Base-by-base conservation (phyloP, 2,797 vertebrate species). In the Lacerta bilineata region DNA sequence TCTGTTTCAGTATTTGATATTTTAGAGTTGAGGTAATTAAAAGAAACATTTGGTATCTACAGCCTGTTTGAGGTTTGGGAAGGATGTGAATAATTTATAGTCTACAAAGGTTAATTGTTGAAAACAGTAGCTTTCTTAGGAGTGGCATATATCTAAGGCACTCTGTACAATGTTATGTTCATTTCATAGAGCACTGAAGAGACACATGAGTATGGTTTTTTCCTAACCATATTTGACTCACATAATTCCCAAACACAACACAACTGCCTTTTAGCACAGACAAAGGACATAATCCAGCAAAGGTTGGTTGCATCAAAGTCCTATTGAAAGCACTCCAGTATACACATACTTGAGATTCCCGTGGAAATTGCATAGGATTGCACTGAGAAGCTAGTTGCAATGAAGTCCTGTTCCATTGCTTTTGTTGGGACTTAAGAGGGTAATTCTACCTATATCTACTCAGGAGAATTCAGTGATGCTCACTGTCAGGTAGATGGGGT, bases 31-130 rank as follows among this genome's bases (percentile, higher is more conserved):
- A 87, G 77, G 25, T 66, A 66, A 85, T 46, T 41, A 72, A 39
- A 41, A 20, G 76, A 84, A 3, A 2, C 43, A 66, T n/a, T 78
- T 75, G 20, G 11, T 69, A 43, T 72, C 81, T 13, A 3, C 2
- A 7, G 59, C 27, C 2, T 7, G 27, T 64, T 5, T 13, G 18
- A 59, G 11, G 69, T 77, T 18, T 79, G 23, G 43, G n/a, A 8
- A 43, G 59, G 50, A 84, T 87, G 33, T 36, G 11, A 50, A 8
- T 75, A 83, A n/a, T 77, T 80, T 90, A 43, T 8, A 41, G 46
- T 91, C 86, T 66, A 50, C 69, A 66, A 85, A 78, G 86, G 17
- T 87, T 77, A 87, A 75, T 80, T 86, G 64, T 87, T 41, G 69
- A 75, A 64, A 76, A 23, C 25, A 33, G 55, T 41, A 46, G 43